Base-by-base conservation (phyloP, 2,888 invertebrate genomes). In the Epinotia bilunana region DNA sequence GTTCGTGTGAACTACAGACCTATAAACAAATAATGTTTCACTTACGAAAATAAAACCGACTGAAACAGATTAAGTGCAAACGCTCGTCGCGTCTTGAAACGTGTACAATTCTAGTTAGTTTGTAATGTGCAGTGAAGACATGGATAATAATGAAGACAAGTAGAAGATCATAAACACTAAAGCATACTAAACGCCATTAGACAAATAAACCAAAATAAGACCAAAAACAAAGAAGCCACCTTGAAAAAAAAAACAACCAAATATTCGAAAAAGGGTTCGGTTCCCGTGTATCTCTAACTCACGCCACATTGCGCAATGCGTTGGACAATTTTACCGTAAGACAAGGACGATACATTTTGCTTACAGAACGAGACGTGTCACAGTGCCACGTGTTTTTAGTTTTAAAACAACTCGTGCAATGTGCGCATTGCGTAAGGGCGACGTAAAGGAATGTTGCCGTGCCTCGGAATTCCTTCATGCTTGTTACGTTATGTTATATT, bases 231-330 rank as follows among this genome's bases (percentile, higher is more conserved):
- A 49, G 13, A 64, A 12, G 23, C 7, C 18, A 55, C 20, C 18
- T 67, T 55, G 20, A 67, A 58, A 53, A 67, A 58, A 53, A 12
- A 20, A 58, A 20, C 60, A 9, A 53, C 33, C 11, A 13, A 33
- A 33, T 16, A 9, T 58, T 12, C n/a, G 23, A 33, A 53, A 39
- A 55, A 46, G 43, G 43, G 60, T n/a, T 11, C 79, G 80, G 80
- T 85, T 85, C 82, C 84, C 79, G 80, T 79, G 79, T 83, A 80
- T 82, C 79, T 83, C 81, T 79, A 79, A 77, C 78, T 64, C 84
- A 81, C 83, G 83, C 83, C 80, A 80, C 80, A 83, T 86, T 83
- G 86, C 81, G 85, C 85, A 87, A 86, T 81, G 80, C 80, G 81
- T 83, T 86, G 81, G 77, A 76, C 80, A 79, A 82, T 77, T 72